Evolutionary conservation across 2,797 vertebrate species (phyloP).

Genomic region (Sebastes kiyomatsui): DNA sequence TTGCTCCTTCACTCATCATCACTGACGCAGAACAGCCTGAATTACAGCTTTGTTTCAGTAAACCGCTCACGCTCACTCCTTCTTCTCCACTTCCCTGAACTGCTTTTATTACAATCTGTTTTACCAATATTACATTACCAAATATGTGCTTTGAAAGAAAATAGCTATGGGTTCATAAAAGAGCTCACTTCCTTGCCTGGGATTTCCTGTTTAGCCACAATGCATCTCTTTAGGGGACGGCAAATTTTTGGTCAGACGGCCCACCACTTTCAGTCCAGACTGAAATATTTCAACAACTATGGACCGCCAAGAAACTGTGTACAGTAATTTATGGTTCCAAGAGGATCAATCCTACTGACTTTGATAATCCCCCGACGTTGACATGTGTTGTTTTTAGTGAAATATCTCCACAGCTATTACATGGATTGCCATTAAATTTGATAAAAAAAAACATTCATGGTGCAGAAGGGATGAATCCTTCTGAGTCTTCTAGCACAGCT

Average conservation of each 20-base stretch:
- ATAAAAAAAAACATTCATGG: neutral
- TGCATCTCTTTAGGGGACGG: fast-evolving
- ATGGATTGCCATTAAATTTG: neutral
- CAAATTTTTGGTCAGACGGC: neutral
- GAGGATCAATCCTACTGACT: neutral
- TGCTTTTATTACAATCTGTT: neutral
- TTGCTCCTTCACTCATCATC: neutral
- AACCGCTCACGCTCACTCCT: neutral
- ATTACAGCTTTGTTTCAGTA: neutral
- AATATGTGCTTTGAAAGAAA: constrained; percentile 23
- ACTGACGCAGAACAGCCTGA: neutral
- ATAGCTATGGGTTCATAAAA: neutral
- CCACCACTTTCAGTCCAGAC: neutral
- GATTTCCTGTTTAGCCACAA: neutral
- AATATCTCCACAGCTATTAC: neutral
- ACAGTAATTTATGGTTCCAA: neutral
- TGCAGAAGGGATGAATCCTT: neutral
- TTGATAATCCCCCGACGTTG: neutral
- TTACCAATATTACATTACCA: neutral
- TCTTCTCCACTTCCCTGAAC: neutral
- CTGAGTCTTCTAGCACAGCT: too few relatives aligned
- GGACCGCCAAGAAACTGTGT: neutral
- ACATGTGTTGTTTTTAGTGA: neutral
- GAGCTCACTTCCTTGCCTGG: neutral
- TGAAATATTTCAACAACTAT: neutral